A percentile compares a stretch with the other conserved stretches of the same genome.
These are phyloP conservation scores for Auanema sp. DNA, from an alignment of 2,888 invertebrate genomes.

Conservation along the genomic window DNA sequence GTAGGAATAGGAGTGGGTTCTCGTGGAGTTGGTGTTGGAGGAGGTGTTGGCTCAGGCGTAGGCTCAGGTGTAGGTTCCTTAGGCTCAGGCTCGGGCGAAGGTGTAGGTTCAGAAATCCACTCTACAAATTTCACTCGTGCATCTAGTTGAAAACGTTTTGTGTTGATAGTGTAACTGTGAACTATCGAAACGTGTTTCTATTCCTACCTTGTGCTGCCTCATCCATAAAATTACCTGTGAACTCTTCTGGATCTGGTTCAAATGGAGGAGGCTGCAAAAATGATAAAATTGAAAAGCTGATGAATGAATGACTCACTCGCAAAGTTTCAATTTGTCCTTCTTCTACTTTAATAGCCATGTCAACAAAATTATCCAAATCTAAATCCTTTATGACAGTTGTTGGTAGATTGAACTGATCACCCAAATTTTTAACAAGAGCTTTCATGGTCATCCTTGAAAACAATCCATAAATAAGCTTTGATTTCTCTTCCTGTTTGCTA, in stretches of 20 bases:
- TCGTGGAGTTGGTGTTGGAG: constrained; percentile 13
- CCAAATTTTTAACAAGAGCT: constrained; percentile 55
- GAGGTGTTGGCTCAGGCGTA: constrained; percentile 19
- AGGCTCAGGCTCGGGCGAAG: constrained; percentile 30
- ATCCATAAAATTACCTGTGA: constrained; percentile 22
- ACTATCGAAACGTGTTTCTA: not conserved
- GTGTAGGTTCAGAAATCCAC: constrained; percentile 54
- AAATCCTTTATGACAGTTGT: constrained; percentile 47
- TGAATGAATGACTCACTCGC: constrained; percentile 26
- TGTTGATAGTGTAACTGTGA: not conserved
- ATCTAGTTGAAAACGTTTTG: not conserved
- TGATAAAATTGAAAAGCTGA: not conserved
- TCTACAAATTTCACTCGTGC: constrained; percentile 24
- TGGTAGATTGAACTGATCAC: constrained; percentile 60
- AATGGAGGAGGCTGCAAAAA: constrained; percentile 52
- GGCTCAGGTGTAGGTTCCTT: constrained; percentile 22
- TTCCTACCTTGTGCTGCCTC: constrained; percentile 5
- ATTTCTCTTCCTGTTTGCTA: not conserved
- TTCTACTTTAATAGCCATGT: constrained; percentile 61
- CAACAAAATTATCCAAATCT: constrained; percentile 61
- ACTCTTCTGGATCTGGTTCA: constrained; percentile 38
- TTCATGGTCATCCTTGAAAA: constrained; percentile 57
- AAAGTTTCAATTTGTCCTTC: constrained; percentile 59
- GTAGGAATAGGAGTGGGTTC: constrained; percentile 6
- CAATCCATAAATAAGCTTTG: not conserved